Percentiles rank a stretch among this genome's conserved stretches.
Conservation (phyloP, 1,140 invertebrate species). For the Drosophila hydei region DNA sequence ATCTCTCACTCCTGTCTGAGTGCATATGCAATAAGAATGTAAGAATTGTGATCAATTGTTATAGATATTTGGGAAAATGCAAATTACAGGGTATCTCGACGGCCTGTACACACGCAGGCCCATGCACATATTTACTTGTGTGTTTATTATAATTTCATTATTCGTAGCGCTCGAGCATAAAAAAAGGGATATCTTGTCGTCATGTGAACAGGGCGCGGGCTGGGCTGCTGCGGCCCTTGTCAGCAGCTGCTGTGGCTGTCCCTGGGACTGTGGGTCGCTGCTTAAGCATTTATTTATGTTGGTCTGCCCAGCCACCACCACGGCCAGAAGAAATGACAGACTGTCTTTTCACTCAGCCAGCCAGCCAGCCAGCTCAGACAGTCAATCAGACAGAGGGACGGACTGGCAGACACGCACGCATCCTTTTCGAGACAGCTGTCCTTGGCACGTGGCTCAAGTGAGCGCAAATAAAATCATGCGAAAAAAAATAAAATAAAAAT, state of each 20-base stretch:
- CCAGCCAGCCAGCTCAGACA: constrained; percentile 52
- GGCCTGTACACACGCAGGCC: background rate
- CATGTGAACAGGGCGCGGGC: constrained; percentile 31
- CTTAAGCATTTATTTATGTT: constrained; percentile 34
- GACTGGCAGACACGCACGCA: constrained; percentile 21
- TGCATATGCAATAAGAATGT: no score
- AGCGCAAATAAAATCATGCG: constrained; percentile 4
- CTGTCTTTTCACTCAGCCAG: constrained; percentile 49
- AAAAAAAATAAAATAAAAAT: constrained; percentile 2
- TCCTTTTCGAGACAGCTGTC: constrained; percentile 33
- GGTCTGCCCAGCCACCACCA: constrained; percentile 16
- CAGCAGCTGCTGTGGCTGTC: constrained; percentile 35
- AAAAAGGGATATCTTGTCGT: constrained; percentile 70
- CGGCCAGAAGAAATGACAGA: constrained; percentile 33
- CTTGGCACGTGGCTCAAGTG: constrained; percentile 39
- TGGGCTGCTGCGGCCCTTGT: constrained; percentile 15
- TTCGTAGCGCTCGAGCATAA: constrained; percentile 75
- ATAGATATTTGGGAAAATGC: no score
- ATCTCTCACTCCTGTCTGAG: no score
- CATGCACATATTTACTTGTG: background rate
- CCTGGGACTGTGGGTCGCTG: constrained; percentile 27
- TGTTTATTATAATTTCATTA: constrained; percentile 76
- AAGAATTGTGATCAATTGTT: no score
- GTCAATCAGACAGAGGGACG: constrained; percentile 47
- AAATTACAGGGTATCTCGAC: constrained; percentile 6